Base-by-base conservation (phyloP, 2,888 invertebrate species). In the Chymomyza amoena region DNA sequence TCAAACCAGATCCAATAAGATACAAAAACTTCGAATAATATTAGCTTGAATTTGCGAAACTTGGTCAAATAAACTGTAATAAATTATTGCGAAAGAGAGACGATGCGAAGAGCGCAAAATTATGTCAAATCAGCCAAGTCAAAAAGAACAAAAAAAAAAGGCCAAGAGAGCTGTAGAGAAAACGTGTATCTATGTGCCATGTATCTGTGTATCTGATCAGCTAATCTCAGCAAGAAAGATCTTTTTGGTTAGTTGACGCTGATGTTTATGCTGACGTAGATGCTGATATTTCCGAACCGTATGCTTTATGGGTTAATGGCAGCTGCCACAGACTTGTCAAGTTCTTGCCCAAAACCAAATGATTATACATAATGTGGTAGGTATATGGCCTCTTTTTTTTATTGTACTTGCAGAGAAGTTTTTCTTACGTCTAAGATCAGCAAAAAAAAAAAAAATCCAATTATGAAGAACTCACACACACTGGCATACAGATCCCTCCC, bases 271-370 rank as follows among this genome's bases (percentile, higher is more conserved):
- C 18, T 61, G n/a, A 36, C 51, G n/a, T 7, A 36, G 51, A 64
- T 36, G 28, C 67, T 32, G 52, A 54, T 18, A 20, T 45, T 45
- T 45, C 9, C 13, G 57, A 57, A 10, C 20, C 10, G 25, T 62
- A 16, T 28, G 62, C n/a, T 16, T 25, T 52, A 15, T 25, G 51
- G 52, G 13, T 57, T 50, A 36, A 20, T 68, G 70, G 76, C 79
- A 77, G 79, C 78, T 82, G 84, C 72, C 79, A 69, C 36, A 67
- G 60, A 75, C 20, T 67, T 79, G 66, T 78, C 79, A 76, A 59
- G 25, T 13, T 52, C 10, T 57, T 28, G 25, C 25, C 6, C 64
- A 56, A 56, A 51, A 4, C 18, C 57, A 57, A 57, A 57, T 57
- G 25, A 57, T 25, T 57, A 25, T 20, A 18, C 25, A 57, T 10